A percentile compares a stretch with the other conserved stretches of the same genome.
phyloP scores from a whole-genome alignment of 2,888 invertebrate species.

The Hydrotaea diabolus region DNA sequence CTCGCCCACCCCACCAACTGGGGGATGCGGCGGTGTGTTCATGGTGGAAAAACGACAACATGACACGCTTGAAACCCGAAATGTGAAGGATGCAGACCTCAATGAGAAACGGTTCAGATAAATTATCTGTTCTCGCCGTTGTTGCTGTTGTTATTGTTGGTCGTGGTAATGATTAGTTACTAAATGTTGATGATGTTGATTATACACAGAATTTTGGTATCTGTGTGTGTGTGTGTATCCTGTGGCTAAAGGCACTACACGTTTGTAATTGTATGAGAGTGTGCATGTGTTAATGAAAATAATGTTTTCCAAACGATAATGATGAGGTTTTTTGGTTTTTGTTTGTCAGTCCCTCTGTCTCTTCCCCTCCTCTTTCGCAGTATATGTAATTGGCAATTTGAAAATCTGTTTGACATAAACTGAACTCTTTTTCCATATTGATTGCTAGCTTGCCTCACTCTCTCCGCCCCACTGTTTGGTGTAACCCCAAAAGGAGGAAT shows the following conservation, averaged over 20 bases:
- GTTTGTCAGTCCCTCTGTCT: not conserved
- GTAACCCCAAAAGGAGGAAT: not conserved
- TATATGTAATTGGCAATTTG: slow-evolving; percentile 35
- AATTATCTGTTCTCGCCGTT: slow-evolving; percentile 17
- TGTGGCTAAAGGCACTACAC: not conserved
- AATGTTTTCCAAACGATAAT: slow-evolving; percentile 19
- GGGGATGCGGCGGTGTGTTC: not conserved
- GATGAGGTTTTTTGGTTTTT: slow-evolving; percentile 38
- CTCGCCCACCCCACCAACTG: slow-evolving; percentile 31
- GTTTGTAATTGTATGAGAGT: not conserved
- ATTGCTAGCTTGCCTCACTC: not conserved
- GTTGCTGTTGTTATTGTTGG: not conserved
- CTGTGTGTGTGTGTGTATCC: slow-evolving; percentile 5
- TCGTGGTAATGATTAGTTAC: slow-evolving; percentile 27
- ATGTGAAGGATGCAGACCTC: slow-evolving; percentile 12
- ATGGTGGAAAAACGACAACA: not conserved
- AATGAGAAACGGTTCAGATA: slow-evolving; percentile 30
- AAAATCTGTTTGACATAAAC: slow-evolving; percentile 20
- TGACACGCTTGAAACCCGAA: slow-evolving; percentile 16
- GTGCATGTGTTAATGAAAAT: slow-evolving; percentile 21
- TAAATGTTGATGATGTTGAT: slow-evolving; percentile 39
- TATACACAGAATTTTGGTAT: not conserved
- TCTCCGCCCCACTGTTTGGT: too few relatives aligned
- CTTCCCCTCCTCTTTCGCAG: not conserved
- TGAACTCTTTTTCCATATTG: slow-evolving; percentile 12